Conservation (phyloP, 2,888 invertebrate species). For the Cephus rjabovi region DNA sequence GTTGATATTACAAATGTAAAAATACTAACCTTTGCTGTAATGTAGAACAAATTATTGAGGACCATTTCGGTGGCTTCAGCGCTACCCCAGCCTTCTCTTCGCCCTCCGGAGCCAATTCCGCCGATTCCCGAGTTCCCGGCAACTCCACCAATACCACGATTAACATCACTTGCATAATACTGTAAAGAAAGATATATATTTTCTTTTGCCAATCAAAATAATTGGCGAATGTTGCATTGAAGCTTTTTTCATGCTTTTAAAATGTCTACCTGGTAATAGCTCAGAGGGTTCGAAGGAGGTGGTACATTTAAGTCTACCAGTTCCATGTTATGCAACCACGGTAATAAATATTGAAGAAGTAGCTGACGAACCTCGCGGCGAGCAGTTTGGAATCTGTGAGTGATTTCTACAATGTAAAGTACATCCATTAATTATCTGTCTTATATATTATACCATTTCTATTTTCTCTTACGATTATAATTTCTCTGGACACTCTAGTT, state of each 20-base stretch:
- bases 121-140: constrained; percentile 69
- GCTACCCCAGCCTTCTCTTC: constrained; percentile 96
- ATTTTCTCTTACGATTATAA: background rate
- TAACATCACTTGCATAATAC: constrained; percentile 65
- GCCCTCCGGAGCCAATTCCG: constrained; percentile 74
- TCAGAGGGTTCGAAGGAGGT: constrained; percentile 84
- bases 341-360: constrained; percentile 90
- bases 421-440: background rate
- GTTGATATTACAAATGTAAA: background rate
- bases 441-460: background rate
- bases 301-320: constrained; percentile 96
- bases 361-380: constrained; percentile 92
- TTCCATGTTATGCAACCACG: constrained; percentile 99
- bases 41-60: constrained; percentile 97
- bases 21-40: constrained; percentile 87
- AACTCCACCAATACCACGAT: constrained; percentile 74
- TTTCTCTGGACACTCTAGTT: background rate
- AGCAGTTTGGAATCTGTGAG: constrained; percentile 95
- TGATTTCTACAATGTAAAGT: constrained; percentile 81
- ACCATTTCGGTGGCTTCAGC: constrained; percentile 99
- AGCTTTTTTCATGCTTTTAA: background rate
- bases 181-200: constrained; percentile 39
- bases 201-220: background rate
- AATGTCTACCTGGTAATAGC: constrained; percentile 80
- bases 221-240: background rate